Evolutionary conservation across 2,113 vertebrate genomes (phyloP), one percentile per base, ranked within the genome.

Genomic region (Oncorhynchus masou): DNA sequence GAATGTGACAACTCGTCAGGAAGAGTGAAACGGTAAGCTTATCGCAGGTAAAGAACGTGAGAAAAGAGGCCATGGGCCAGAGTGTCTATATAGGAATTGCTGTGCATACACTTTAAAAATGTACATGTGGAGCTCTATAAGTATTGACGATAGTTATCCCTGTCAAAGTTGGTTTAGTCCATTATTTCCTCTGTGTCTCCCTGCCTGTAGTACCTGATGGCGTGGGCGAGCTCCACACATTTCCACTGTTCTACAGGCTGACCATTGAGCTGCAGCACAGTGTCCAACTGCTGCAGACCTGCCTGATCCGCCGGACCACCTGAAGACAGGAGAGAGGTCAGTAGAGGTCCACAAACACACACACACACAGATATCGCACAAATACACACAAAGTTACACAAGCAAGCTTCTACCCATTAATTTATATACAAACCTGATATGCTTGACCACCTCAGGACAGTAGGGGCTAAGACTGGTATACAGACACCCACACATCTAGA

Each of bases 171-270:
- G 51, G 8, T 51, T 60, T 60, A 22, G 59, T 22, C 19, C n/a
- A 7, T 8, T 60, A 15, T 60, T 60, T 60, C 16, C n/a, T 20
- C 19, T 60, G 59, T 62, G 39, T 45, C 2, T 62, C n/a, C 59
- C 59, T 24, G 15, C 2, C 19, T 9, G 2, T 24, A 34, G 27
- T 80, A 98, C 97, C 97, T 94, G 89, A 99, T 98, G 83, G 97
- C 93, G 0, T 98, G 95, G 0, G 97, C 97, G 49, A 99, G 92
- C 73, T 98, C 95, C 22, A 95, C 95, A 11, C 97, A 97, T 76
- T 96, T 97, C 96, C 97, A 99, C 80, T 95, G 95, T 65, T 98
- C 96, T 64, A 99, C 96, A 0, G 95, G 94, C 84, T 95, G 93
- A 83, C 96, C 95, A 0, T 99, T 98, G 72, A 99, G 90, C 88